Evolutionary conservation across 1,140 invertebrate species (phyloP).

Genomic region (Parasteatoda tepidariorum): DNA sequence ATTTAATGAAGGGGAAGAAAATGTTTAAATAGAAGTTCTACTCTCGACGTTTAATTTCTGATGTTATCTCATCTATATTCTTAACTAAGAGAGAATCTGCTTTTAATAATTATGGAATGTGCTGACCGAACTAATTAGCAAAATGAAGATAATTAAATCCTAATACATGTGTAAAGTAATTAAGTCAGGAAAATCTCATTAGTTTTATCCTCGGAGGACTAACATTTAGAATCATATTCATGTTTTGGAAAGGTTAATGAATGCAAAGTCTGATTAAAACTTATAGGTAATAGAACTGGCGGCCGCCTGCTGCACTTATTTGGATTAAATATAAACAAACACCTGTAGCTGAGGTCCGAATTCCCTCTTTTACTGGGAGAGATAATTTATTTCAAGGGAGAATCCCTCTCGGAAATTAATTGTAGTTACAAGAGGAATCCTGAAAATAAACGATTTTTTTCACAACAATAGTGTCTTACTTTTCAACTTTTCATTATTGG

Average conservation of each 20-base stretch:
- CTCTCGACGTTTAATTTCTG: background rate
- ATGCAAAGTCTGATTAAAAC: constrained; percentile 42
- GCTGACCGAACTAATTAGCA: constrained; percentile 56
- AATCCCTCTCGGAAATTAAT: too few relatives aligned
- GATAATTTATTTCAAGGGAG: background rate
- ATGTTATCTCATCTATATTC: background rate
- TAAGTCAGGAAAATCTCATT: constrained; percentile 59
- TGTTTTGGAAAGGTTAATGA: constrained; percentile 40
- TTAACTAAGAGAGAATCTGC: constrained; percentile 23
- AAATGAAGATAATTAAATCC: constrained; percentile 42
- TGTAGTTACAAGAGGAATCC: too few relatives aligned
- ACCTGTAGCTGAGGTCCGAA: constrained; percentile 2
- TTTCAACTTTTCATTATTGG: too few relatives aligned
- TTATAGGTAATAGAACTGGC: constrained; percentile 42
- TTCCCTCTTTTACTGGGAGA: background rate
- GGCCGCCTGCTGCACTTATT: constrained; percentile 40
- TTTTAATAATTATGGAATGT: constrained; percentile 53
- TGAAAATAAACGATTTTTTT: too few relatives aligned
- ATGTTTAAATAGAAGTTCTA: too few relatives aligned
- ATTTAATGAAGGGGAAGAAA: too few relatives aligned
- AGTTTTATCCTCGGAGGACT: constrained; percentile 26
- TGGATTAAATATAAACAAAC: constrained; percentile 45
- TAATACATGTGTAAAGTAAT: constrained; percentile 52
- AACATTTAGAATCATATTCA: background rate
- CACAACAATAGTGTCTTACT: too few relatives aligned